Conservation (phyloP, 2,888 invertebrate genomes). For the Epinotia ramella region DNA sequence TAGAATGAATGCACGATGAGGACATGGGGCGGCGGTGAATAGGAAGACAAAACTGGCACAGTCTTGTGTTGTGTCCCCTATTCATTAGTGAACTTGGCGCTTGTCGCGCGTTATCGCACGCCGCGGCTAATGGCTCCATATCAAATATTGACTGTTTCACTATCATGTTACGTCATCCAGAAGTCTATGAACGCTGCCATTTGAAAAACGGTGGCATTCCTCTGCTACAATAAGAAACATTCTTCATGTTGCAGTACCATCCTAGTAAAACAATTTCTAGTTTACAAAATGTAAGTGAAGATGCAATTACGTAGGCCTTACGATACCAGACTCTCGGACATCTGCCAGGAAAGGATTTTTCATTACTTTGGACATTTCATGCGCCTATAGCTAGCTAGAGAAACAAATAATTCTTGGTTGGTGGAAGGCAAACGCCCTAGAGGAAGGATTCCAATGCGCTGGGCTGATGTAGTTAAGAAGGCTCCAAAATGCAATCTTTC, state of each 20-base stretch:
- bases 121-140: conserved; percentile 73
- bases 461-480: too few species aligned
- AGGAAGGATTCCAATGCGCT: too few species aligned
- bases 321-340: too few species aligned
- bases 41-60: conserved; percentile 44
- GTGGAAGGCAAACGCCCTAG: too few species aligned
- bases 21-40: conserved; percentile 29
- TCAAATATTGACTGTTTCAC: conserved; percentile 81
- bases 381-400: too few species aligned
- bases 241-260: neutral
- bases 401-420: too few species aligned
- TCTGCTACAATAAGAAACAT: neutral
- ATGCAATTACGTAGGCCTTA: neutral
- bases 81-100: conserved; percentile 77
- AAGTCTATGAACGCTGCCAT: conserved; percentile 53
- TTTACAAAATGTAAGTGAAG: neutral
- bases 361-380: too few species aligned
- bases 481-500: too few species aligned
- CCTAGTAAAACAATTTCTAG: neutral
- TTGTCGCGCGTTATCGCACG: conserved; percentile 68
- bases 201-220: conserved; percentile 30
- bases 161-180: conserved; percentile 78
- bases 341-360: too few species aligned
- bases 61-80: conserved; percentile 66
- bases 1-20: conserved; percentile 21